Evolutionary conservation across 2,797 vertebrate species (phyloP), one percentile per base, ranked within the genome.

Genomic region (Neostethus bicornis): DNA sequence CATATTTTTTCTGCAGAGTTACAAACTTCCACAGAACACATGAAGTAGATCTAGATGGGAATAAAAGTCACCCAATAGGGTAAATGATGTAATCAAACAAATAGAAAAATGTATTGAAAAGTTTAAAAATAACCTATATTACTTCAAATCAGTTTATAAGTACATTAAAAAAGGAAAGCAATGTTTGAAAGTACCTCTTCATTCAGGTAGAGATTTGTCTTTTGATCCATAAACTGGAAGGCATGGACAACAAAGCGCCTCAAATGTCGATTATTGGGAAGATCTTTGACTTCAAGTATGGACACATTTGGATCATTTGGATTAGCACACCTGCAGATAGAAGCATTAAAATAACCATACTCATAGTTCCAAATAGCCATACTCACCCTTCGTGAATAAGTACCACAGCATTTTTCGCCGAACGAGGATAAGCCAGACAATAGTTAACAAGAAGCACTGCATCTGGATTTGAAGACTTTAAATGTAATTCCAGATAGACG

Each of bases 1-100:
- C 92, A 93, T 0, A 10, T 34, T 20, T 34, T 81, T n/a, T 83
- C 85, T 2, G 21, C 0, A 5, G 79, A 45, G n/a, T 67, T n/a
- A 52, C 90, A 93, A 54, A 93, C 83, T 23, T 90, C 89, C 14
- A 85, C 32, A 0, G 90, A 91, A 57, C 92, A 93, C 90, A 92
- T 90, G 61, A 93, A 92, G 66, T 87, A 88, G 52, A 93, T 92
- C 90, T 92, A 63, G 10, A 34, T 5, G n/a, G 1, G 8, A 12
- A 7, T 10, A 23, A 46, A 5, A 16, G n/a, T 14, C 31, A 1
- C 24, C 8, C 9, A 50, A 23, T 7, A 31, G 23, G 17, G 16
- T 1, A 34, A 32, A n/a, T 20, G 16, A 38, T 8, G 3, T 2
- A 17, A 7, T 7, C n/a, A 37, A 2, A 9, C 19, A 8, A 17